phyloP scores from a whole-genome alignment of 2,113 vertebrate genomes.

The Scomber scombrus region DNA sequence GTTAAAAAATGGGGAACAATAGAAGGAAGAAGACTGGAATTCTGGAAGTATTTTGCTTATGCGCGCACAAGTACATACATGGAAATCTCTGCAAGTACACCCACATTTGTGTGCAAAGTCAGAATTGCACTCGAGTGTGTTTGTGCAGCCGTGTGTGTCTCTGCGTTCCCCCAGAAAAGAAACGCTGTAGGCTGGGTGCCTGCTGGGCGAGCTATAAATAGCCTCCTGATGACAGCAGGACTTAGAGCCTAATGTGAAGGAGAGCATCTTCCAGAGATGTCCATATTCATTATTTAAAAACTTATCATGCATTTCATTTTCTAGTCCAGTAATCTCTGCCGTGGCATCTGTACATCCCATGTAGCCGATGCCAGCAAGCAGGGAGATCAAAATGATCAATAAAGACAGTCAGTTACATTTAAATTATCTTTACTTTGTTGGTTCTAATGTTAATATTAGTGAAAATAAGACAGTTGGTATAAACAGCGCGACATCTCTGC shows the following conservation, averaged over 20 bases:
- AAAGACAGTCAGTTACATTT: not conserved
- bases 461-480: not conserved
- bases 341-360: not conserved
- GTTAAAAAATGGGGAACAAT: not conserved
- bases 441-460: not conserved
- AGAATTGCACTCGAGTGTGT: constrained; percentile 11
- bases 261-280: constrained; percentile 64
- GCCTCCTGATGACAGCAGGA: constrained; percentile 73
- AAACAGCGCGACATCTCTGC: not conserved
- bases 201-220: constrained; percentile 81
- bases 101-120: not conserved
- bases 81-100: not conserved
- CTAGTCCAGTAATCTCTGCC: not conserved
- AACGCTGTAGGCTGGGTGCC: constrained; percentile 57
- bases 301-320: constrained; percentile 43
- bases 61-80: not conserved
- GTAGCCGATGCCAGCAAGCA: not conserved
- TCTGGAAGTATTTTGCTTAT: constrained; percentile 14
- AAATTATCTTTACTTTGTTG: not conserved
- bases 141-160: constrained; percentile 48
- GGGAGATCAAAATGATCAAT: not conserved
- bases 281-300: constrained; percentile 66
- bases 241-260: constrained; percentile 68
- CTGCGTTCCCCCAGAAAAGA: constrained; percentile 50
- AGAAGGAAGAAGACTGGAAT: not conserved